Conservation (phyloP, 2,797 vertebrate genomes). For the Denticeps clupeoides region DNA sequence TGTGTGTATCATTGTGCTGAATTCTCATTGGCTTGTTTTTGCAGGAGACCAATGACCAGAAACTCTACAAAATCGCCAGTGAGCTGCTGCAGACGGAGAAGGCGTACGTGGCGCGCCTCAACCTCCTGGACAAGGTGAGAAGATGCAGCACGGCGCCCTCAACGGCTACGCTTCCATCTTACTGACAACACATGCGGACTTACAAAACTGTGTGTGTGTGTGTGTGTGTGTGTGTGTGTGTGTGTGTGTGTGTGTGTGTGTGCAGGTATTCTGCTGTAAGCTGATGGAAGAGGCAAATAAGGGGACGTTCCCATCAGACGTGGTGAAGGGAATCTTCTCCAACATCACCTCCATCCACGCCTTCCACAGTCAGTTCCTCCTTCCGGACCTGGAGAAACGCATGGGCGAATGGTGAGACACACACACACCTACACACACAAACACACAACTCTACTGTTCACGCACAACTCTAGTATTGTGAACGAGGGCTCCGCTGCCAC, state of each 20-base stretch:
- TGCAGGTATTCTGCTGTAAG: slow-evolving; percentile 70
- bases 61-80: slow-evolving; percentile 88
- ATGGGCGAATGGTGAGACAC: slow-evolving; percentile 73
- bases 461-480: too few relatives aligned
- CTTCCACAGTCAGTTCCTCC: slow-evolving; percentile 77
- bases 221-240: slow-evolving; percentile 4
- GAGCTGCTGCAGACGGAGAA: slow-evolving; percentile 93
- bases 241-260: slow-evolving; percentile 7
- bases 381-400: slow-evolving; percentile 71
- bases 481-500: too few relatives aligned
- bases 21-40: slow-evolving; percentile 20
- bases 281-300: slow-evolving; percentile 64
- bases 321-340: slow-evolving; percentile 78
- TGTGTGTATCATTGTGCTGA: not conserved
- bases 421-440: too few relatives aligned
- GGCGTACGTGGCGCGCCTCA: slow-evolving; percentile 80
- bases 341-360: slow-evolving; percentile 82
- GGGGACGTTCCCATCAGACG: slow-evolving; percentile 68
- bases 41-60: slow-evolving; percentile 90
- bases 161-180: too few relatives aligned
- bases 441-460: too few relatives aligned
- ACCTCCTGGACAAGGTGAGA: slow-evolving; percentile 83
- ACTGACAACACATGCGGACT: too few relatives aligned
- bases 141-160: too few relatives aligned
- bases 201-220: not conserved